A percentile compares a stretch with the other conserved stretches of the same genome.
Conservation (phyloP, 2,113 vertebrate species). For the Percina caprodes region DNA sequence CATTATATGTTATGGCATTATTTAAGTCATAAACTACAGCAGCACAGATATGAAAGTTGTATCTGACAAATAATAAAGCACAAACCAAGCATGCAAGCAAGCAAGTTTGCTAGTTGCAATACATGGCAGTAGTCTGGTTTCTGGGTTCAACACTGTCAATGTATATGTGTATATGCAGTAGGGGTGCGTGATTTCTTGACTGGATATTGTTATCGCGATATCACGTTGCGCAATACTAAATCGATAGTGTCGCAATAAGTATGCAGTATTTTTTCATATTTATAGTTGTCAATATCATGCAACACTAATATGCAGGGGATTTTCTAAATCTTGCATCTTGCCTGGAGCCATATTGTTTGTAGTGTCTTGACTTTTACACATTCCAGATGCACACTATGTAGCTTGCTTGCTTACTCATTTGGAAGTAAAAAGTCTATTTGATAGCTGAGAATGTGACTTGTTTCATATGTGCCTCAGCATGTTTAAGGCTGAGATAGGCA, state of each 20-base stretch:
- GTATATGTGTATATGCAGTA: background rate
- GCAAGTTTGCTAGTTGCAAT: background rate
- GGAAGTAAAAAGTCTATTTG: background rate
- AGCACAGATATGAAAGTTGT: background rate
- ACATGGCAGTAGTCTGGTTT: background rate
- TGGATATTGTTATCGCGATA: too few relatives aligned
- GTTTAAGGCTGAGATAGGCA: background rate
- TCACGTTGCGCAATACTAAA: too few relatives aligned
- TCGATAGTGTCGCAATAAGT: too few relatives aligned
- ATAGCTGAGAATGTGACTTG: background rate
- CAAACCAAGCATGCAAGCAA: background rate
- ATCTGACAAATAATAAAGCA: background rate
- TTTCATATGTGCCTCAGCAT: background rate
- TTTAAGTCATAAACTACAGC: background rate
- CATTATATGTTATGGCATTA: background rate
- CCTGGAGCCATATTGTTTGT: background rate
- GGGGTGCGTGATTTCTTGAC: too few relatives aligned
- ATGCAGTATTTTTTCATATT: too few relatives aligned
- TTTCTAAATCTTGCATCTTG: background rate
- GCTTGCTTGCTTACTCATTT: background rate
- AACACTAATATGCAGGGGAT: too few relatives aligned
- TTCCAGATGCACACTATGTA: background rate
- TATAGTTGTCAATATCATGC: too few relatives aligned
- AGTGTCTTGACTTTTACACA: background rate
- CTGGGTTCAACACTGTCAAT: background rate